These are phyloP conservation scores for Genyomyrus donnyi DNA, from an alignment of 2,113 vertebrate genomes.

Conservation along the genomic window DNA sequence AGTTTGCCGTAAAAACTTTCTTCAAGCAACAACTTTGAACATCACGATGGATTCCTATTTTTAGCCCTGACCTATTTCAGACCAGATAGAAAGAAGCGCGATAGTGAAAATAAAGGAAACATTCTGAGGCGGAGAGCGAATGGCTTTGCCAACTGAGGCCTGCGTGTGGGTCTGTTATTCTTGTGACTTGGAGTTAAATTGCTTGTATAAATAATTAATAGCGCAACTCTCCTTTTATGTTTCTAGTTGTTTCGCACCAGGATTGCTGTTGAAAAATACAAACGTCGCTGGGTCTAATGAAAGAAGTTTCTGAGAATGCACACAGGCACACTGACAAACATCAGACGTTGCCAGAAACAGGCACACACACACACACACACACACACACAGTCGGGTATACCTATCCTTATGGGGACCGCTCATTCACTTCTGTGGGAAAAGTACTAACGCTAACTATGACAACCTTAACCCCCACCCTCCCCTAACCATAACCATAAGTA, in stretches of 20 bases:
- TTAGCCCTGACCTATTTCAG: conserved; percentile 14
- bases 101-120: background rate
- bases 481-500: too few species aligned
- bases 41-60: conserved; percentile 8
- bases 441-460: too few species aligned
- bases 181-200: conserved; percentile 7
- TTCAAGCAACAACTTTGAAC: conserved; percentile 11
- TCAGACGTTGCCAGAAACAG: too few species aligned
- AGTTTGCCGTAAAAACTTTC: conserved; percentile 11
- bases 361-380: too few species aligned
- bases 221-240: conserved; percentile 5
- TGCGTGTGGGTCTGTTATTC: background rate
- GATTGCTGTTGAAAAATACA: background rate
- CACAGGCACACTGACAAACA: conserved; percentile 10
- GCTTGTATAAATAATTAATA: conserved; percentile 23
- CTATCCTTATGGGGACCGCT: too few species aligned
- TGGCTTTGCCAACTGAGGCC: background rate
- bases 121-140: background rate
- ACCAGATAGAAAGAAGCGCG: background rate
- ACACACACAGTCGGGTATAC: too few species aligned
- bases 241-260: background rate
- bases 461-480: too few species aligned
- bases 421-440: too few species aligned
- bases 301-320: background rate
- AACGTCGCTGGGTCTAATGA: conserved; percentile 3